Percentiles rank a stretch among this genome's conserved stretches.
Conservation (phyloP, 2,797 vertebrate genomes). For the Typhlichthys subterraneus region DNA sequence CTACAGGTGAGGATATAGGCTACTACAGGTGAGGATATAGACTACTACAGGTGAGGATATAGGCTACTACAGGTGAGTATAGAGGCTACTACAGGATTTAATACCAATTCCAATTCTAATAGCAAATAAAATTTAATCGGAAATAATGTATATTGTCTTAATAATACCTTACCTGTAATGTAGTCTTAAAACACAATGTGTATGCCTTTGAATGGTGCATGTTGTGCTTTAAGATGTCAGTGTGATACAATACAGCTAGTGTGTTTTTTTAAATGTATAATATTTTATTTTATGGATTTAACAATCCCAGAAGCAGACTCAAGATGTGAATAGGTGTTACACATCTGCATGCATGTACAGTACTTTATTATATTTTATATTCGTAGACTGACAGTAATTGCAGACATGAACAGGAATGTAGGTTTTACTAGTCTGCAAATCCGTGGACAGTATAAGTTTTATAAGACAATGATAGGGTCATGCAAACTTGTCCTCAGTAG, state of each 20-base stretch:
- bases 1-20: conserved; percentile 84
- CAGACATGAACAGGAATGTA: background rate
- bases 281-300: too few species aligned
- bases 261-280: too few species aligned
- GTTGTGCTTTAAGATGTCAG: too few species aligned
- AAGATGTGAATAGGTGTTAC: background rate
- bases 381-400: background rate
- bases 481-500: background rate
- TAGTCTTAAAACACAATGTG: too few species aligned
- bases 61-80: conserved; percentile 85
- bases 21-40: conserved; percentile 77
- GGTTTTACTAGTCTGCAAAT: background rate
- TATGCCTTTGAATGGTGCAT: too few species aligned
- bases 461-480: background rate
- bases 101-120: too few species aligned
- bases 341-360: background rate
- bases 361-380: background rate
- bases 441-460: background rate
- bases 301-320: background rate
- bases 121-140: too few species aligned
- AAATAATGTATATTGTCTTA: too few species aligned
- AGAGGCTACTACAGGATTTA: conserved; percentile 73
- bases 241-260: too few species aligned
- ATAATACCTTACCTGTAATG: too few species aligned
- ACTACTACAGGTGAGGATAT: conserved; percentile 42